These are phyloP conservation scores for Nipponacmea schrenckii DNA, from an alignment of 2,888 invertebrate species.

Conservation along the genomic window DNA sequence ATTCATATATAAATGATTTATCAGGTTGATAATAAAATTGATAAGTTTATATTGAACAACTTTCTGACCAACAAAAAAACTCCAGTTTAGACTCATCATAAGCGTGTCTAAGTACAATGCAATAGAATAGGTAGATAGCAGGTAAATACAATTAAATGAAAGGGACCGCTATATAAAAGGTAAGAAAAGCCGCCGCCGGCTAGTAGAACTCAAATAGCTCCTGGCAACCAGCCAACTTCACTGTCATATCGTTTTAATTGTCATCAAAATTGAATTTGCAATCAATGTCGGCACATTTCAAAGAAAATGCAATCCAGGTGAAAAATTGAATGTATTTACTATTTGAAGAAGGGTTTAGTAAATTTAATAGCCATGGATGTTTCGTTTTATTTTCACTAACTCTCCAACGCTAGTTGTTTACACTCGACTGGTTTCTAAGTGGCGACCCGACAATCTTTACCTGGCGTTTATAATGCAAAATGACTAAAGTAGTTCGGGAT, in stretches of 20 bases:
- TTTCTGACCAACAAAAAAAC: too few species aligned
- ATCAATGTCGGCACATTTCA: background rate
- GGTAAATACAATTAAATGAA: conserved; percentile 3
- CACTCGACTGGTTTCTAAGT: background rate
- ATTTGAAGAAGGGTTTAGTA: too few species aligned
- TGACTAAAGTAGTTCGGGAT: background rate
- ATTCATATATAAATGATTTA: too few species aligned
- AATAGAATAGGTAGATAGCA: background rate
- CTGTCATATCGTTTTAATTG: background rate
- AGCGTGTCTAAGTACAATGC: background rate
- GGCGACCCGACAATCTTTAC: background rate
- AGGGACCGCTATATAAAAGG: background rate
- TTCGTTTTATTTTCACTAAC: background rate
- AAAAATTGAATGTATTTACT: too few species aligned
- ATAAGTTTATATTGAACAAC: too few species aligned
- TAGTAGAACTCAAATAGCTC: too few species aligned
- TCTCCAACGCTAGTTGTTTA: background rate
- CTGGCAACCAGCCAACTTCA: background rate
- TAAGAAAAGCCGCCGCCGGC: background rate
- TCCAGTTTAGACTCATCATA: background rate
- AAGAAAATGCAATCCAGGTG: background rate
- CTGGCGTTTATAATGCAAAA: conserved; percentile 4
- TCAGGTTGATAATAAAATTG: too few species aligned
- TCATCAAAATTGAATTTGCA: too few species aligned
- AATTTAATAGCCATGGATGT: background rate